Conservation (phyloP, 2,113 vertebrate species). For the Embiotoca jacksoni region DNA sequence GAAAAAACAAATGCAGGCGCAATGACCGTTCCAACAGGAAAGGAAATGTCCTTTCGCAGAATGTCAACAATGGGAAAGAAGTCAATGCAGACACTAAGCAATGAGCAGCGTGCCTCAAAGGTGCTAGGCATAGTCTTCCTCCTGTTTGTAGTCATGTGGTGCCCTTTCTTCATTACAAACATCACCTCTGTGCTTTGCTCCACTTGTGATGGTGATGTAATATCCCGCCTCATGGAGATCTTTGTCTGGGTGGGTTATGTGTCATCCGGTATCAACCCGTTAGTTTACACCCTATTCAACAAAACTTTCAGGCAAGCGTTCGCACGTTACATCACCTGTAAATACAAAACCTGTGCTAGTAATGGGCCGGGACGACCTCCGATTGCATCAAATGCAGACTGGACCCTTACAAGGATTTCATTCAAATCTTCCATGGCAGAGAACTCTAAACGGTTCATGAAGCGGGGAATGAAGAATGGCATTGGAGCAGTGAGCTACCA, state of each 20-base stretch:
- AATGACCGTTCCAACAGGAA: constrained; percentile 45
- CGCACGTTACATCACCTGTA: constrained; percentile 93
- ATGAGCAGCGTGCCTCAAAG: constrained; percentile 96
- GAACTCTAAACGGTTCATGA: constrained; percentile 93
- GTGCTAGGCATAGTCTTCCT: constrained; percentile 97
- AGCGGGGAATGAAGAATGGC: constrained; percentile 90
- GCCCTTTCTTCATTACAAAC: constrained; percentile 98
- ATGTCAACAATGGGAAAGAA: constrained; percentile 91
- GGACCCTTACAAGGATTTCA: constrained; percentile 84
- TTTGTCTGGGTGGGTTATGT: constrained; percentile 98
- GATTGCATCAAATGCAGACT: constrained; percentile 76
- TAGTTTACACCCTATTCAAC: constrained; percentile 98
- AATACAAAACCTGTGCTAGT: constrained; percentile 83
- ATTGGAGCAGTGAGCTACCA: constrained; percentile 89
- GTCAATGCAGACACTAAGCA: constrained; percentile 94
- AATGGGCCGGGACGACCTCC: constrained; percentile 51
- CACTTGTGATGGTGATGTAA: constrained; percentile 85
- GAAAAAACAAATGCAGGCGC: constrained; percentile 42
- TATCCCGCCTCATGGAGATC: constrained; percentile 92
- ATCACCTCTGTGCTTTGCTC: constrained; percentile 92
- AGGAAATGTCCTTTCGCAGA: constrained; percentile 83
- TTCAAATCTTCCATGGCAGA: constrained; percentile 89
- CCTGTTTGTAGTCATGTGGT: constrained; percentile 98
- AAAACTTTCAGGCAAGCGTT: constrained; percentile 97
- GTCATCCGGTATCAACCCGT: constrained; percentile 96